phyloP scores from a whole-genome alignment of 2,888 invertebrate genomes.

The Enchytraeus crypticus region DNA sequence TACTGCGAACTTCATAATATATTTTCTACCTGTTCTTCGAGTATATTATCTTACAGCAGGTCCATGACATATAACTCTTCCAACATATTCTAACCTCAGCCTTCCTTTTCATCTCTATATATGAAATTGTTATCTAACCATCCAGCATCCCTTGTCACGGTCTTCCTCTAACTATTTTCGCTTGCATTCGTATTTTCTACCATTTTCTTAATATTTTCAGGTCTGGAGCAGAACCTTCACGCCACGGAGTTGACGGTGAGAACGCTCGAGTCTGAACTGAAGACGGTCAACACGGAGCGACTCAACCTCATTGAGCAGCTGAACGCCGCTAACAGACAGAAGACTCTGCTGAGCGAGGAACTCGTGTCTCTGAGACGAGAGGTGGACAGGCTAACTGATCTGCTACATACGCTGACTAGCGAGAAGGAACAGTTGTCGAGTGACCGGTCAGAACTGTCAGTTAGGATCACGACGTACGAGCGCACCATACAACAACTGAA shows the following conservation, averaged over 20 bases:
- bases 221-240: constrained; percentile 29
- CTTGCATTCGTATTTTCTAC: not conserved
- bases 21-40: too few relatives aligned
- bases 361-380: constrained; percentile 40
- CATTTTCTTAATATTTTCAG: not conserved
- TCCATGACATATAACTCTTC: too few relatives aligned
- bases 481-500: constrained; percentile 37
- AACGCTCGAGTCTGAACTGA: constrained; percentile 63
- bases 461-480: constrained; percentile 12
- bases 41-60: too few relatives aligned
- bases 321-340: constrained; percentile 61
- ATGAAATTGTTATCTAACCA: too few relatives aligned
- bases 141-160: too few relatives aligned
- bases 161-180: too few relatives aligned
- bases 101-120: too few relatives aligned
- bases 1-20: too few relatives aligned
- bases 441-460: constrained; percentile 45
- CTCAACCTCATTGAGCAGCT: constrained; percentile 61
- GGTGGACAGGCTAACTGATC: constrained; percentile 37
- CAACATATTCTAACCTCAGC: too few relatives aligned
- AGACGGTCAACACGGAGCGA: constrained; percentile 69
- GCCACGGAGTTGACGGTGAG: constrained; percentile 44
- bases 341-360: constrained; percentile 63
- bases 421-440: constrained; percentile 75
- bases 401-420: constrained; percentile 50